A percentile compares a stretch with the other conserved stretches of the same genome.
These are phyloP conservation scores for Hucho hucho DNA, from an alignment of 2,113 vertebrate species.

Conservation along the genomic window DNA sequence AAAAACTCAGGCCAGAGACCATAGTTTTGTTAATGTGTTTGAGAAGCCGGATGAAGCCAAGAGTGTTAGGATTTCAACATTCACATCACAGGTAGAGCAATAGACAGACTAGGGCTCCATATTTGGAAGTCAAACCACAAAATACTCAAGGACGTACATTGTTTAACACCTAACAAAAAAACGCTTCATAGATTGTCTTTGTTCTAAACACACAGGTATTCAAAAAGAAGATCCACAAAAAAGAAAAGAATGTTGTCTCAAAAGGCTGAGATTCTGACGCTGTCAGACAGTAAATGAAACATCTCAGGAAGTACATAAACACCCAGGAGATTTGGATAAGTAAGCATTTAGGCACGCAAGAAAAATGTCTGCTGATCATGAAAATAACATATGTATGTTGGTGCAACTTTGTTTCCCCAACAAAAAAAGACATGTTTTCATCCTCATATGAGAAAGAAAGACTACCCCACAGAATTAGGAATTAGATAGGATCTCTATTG, in stretches of 20 bases:
- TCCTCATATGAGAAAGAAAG: neutral
- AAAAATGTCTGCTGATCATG: too few relatives aligned
- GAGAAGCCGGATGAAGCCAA: neutral
- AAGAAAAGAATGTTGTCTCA: neutral
- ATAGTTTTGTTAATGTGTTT: neutral
- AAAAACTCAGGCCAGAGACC: neutral
- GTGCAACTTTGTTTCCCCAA: neutral
- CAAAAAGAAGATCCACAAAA: neutral
- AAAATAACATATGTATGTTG: neutral
- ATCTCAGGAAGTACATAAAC: neutral
- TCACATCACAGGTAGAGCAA: neutral
- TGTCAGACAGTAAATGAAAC: neutral
- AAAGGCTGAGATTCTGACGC: neutral
- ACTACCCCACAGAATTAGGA: too few relatives aligned
- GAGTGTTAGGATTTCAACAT: neutral
- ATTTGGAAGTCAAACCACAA: neutral
- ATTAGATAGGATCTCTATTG: neutral
- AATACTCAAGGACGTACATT: too few relatives aligned
- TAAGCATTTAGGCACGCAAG: neutral
- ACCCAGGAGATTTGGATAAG: neutral
- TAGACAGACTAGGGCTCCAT: neutral
- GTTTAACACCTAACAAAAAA: neutral
- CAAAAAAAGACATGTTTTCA: neutral
- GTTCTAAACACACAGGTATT: neutral
- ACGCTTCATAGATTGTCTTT: neutral